These are phyloP conservation scores for Ornithorhynchus anatinus DNA, from an alignment of 2,113 vertebrate species.

Conservation along the genomic window DNA sequence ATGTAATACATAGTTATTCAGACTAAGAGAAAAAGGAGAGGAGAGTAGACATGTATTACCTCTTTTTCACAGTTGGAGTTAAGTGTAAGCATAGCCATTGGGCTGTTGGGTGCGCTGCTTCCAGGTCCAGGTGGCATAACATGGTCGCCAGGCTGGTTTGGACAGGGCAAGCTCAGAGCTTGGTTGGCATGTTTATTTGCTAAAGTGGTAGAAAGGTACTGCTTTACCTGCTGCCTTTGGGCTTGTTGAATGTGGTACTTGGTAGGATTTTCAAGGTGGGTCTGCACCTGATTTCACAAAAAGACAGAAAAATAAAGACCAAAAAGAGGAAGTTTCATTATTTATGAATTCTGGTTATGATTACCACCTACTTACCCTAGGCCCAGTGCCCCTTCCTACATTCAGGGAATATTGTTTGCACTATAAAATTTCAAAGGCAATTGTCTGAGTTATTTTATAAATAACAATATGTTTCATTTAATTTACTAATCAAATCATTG, in stretches of 20 bases:
- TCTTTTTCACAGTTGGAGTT: constrained; percentile 92
- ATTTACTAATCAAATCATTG: background rate
- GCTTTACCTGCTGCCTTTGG: constrained; percentile 96
- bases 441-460: too few relatives aligned
- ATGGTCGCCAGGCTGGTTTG: constrained; percentile 90
- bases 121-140: constrained; percentile 93
- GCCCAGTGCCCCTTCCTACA: background rate
- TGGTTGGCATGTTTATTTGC: constrained; percentile 91
- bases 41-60: constrained; percentile 68
- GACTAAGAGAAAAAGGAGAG: constrained; percentile 30
- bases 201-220: constrained; percentile 93
- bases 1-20: background rate
- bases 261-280: constrained; percentile 93
- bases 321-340: background rate
- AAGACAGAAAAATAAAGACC: constrained; percentile 37
- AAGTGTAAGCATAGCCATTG: constrained; percentile 97
- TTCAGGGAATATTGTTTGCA: too few relatives aligned
- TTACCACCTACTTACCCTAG: background rate
- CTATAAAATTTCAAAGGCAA: too few relatives aligned
- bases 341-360: background rate
- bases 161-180: constrained; percentile 91
- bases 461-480: background rate
- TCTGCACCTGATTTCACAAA: constrained; percentile 82
- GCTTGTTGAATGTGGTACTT: constrained; percentile 97
- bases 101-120: constrained; percentile 98